Percentiles rank a stretch among this genome's conserved stretches.
Conservation (phyloP, 2,888 invertebrate genomes). For the Tuta absoluta region DNA sequence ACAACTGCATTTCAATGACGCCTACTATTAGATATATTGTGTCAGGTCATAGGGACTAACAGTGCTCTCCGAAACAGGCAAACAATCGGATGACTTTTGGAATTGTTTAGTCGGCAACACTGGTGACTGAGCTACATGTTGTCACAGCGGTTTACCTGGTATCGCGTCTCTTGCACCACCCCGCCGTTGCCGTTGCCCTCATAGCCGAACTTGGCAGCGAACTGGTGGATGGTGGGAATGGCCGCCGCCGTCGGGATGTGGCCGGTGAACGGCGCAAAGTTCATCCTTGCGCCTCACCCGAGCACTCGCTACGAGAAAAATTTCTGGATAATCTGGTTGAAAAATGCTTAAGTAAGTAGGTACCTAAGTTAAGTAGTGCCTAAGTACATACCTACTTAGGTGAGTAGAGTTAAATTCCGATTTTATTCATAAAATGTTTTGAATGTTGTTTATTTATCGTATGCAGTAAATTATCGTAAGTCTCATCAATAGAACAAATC, state of each 20-base stretch:
- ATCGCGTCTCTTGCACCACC: slow-evolving; percentile 69
- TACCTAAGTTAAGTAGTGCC: too few species aligned
- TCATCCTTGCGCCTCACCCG: slow-evolving; percentile 77
- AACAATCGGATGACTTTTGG: too few species aligned
- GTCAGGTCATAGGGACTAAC: too few species aligned
- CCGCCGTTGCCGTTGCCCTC: slow-evolving; percentile 62
- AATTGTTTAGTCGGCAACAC: not conserved
- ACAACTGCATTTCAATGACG: too few species aligned
- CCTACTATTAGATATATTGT: too few species aligned
- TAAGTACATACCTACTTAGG: too few species aligned
- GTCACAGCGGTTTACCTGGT: slow-evolving; percentile 47
- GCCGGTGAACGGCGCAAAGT: slow-evolving; percentile 92
- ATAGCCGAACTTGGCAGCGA: slow-evolving; percentile 86
- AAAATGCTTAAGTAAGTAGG: not conserved
- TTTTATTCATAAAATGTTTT: too few species aligned
- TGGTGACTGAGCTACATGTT: not conserved
- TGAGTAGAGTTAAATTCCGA: too few species aligned
- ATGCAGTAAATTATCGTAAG: too few species aligned
- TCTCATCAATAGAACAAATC: too few species aligned
- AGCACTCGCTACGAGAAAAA: not conserved
- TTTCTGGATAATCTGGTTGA: not conserved
- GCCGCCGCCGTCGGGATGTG: slow-evolving; percentile 88
- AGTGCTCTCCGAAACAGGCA: too few species aligned
- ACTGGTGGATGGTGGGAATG: slow-evolving; percentile 91
- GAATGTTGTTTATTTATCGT: too few species aligned